Base-by-base conservation (phyloP, 1,140 invertebrate genomes). In the Aphidius ervi region DNA sequence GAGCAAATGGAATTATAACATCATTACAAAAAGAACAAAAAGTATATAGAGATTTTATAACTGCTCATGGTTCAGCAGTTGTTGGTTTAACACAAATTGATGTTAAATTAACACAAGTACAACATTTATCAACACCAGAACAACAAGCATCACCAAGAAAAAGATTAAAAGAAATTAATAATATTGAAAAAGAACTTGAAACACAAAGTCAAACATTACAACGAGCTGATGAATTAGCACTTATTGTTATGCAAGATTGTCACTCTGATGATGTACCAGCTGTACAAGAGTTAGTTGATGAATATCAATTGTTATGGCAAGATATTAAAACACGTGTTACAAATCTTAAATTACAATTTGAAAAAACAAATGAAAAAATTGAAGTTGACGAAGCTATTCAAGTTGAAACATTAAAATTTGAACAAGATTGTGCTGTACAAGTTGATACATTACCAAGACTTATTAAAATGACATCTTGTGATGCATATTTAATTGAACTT, bases 401-500 rank as follows among this genome's bases (percentile, higher is more conserved):
- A 74, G 89, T 90, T 0, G 86, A 90, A 55, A 91, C 89, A 0
- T 72, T 90, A 0, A 87, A 81, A 68, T 90, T 90, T 70, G 88
- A 91, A 68, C 84, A 84, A 6, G 89, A 92, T 63, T 83, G 84
- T 4, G 85, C 87, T 2, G 85, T 91, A 7, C 91, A 93, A 81
- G 91, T 92, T 0, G 85, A 91, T 64, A 93, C 90, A 1, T 68
- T 89, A 20, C 84, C 85, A 0, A 79, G 82, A 39, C 76, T 87
- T 58, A 81, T 82, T 6, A 86, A 82, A 37, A 83, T 93, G 54
- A 90, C 89, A 23, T 87, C 90, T 1, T 88, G 88, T 71, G 90
- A 92, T 71, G 90, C 89, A 2, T 93, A 91, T 67, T 74, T 87
- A 37, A 85, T 85, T 61, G 90, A 93, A 73, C 71, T 93, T 9